These are phyloP conservation scores for Agelastica alni DNA, from an alignment of 2,888 invertebrate genomes.

Conservation along the genomic window DNA sequence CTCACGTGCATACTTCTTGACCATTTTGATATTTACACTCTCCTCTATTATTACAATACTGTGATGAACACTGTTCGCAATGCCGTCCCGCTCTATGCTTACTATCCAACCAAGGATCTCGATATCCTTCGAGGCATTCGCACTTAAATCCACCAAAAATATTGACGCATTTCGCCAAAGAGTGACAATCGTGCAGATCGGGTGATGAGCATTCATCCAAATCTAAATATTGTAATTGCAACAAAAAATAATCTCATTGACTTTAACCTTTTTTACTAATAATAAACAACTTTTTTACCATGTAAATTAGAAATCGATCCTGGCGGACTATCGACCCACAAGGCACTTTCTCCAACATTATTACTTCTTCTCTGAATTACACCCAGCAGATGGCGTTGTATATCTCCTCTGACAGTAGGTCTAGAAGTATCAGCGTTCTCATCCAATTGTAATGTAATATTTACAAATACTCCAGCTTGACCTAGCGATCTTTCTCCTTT, in stretches of 20 bases:
- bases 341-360: slow-evolving; percentile 84
- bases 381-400: slow-evolving; percentile 82
- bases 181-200: slow-evolving; percentile 85
- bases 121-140: slow-evolving; percentile 72
- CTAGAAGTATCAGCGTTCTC: slow-evolving; percentile 75
- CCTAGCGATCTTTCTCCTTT: slow-evolving; percentile 70
- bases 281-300: slow-evolving; percentile 56
- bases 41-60: slow-evolving; percentile 83
- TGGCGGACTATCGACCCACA: slow-evolving; percentile 82
- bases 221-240: slow-evolving; percentile 65
- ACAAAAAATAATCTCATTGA: background rate
- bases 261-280: background rate
- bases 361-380: slow-evolving; percentile 82
- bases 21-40: slow-evolving; percentile 78
- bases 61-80: slow-evolving; percentile 77
- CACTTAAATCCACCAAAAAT: slow-evolving; percentile 84
- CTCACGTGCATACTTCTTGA: slow-evolving; percentile 77
- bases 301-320: slow-evolving; percentile 77
- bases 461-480: slow-evolving; percentile 79
- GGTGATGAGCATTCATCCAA: slow-evolving; percentile 83
- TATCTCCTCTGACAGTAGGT: slow-evolving; percentile 70
- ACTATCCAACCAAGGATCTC: slow-evolving; percentile 75
- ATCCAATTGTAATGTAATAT: slow-evolving; percentile 80
- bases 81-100: slow-evolving; percentile 71
- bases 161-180: slow-evolving; percentile 77